phyloP scores from a whole-genome alignment of 2,888 invertebrate genomes.

The Phymatocera aterrima region DNA sequence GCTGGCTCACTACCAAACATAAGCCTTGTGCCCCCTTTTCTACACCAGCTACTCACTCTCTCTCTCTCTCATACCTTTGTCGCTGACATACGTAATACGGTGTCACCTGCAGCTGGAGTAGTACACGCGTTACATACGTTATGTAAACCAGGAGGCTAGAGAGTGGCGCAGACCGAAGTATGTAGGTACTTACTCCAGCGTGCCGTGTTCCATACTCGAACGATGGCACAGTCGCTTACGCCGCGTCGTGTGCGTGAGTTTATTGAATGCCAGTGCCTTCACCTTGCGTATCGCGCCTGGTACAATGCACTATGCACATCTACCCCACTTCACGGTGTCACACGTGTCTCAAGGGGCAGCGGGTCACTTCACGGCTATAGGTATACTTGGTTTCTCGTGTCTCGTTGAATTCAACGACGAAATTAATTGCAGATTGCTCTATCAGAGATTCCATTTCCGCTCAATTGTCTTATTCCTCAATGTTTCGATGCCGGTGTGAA shows the following conservation, averaged over 20 bases:
- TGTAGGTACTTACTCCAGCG: background rate
- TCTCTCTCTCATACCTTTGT: too few relatives aligned
- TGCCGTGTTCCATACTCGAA: background rate
- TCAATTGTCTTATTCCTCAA: background rate
- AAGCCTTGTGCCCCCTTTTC: too few relatives aligned
- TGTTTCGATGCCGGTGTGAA: background rate
- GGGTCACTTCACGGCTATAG: background rate
- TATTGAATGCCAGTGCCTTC: conserved; percentile 55
- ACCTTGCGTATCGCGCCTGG: conserved; percentile 46
- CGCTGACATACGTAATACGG: too few relatives aligned
- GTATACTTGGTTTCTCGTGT: background rate
- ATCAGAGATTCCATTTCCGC: background rate
- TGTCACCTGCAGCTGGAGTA: background rate
- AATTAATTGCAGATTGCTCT: background rate
- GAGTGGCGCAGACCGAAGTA: conserved; percentile 4
- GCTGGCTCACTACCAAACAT: too few relatives aligned
- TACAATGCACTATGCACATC: conserved; percentile 1
- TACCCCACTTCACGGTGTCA: conserved; percentile 36
- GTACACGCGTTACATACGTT: background rate
- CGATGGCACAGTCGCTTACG: conserved; percentile 34
- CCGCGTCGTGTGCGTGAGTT: conserved; percentile 57
- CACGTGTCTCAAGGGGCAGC: background rate
- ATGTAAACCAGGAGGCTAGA: conserved; percentile 47
- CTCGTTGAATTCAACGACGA: background rate
- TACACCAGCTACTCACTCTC: too few relatives aligned